Base-by-base conservation (phyloP, 2,113 vertebrate genomes). In the Platysteira castanea region DNA sequence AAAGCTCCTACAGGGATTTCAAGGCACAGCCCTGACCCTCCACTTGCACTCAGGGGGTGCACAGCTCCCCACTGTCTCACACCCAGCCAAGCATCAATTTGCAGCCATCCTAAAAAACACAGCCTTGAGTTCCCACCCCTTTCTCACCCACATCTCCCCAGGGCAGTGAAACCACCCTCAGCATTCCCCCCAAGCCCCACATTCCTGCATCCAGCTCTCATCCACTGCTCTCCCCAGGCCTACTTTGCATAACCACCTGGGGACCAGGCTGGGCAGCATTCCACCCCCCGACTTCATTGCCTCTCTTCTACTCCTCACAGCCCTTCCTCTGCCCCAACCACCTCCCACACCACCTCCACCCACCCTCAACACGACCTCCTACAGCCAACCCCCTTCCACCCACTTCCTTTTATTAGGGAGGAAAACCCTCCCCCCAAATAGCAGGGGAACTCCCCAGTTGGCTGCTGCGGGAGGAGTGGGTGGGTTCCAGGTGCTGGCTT, bases 311-410 rank as follows among this genome's bases (percentile, higher is more conserved):
- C 19, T 22, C 24, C 28, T 47, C 15, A 31, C 2, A 79, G 3
- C 14, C 23, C 20, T 15, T 46, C 16, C 6, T 33, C 22, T 11
- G 3, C 5, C 13, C 27, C 22, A 19, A 1, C 17, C 53, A 16
- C 49, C 11, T n/a, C 20, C 30, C 41, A 22, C 47, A 56, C 1
- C 60, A 24, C 0, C 19, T 0, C 11, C 0, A 61, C n/a, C 16
- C 4, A 42, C 35, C 7, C 15, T 10, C 19, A 20, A 2, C 4
- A 8, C 0, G 0, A 13, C 21, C 2, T 0, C 1, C 24, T 1
- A 0, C 7, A n/a, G 4, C 7, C 7, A 14, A 26, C 11, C 0
- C 1, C 1, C 4, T 14, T 7, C 21, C 9, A 7, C 4, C 13
- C 20, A 49, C 9, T 11, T 10, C 2, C 20, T 47, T 59, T 46